Percentiles rank a stretch among this genome's conserved stretches.
phyloP scores from a whole-genome alignment of 2,888 invertebrate genomes.

The Tetanocera ferruginea region DNA sequence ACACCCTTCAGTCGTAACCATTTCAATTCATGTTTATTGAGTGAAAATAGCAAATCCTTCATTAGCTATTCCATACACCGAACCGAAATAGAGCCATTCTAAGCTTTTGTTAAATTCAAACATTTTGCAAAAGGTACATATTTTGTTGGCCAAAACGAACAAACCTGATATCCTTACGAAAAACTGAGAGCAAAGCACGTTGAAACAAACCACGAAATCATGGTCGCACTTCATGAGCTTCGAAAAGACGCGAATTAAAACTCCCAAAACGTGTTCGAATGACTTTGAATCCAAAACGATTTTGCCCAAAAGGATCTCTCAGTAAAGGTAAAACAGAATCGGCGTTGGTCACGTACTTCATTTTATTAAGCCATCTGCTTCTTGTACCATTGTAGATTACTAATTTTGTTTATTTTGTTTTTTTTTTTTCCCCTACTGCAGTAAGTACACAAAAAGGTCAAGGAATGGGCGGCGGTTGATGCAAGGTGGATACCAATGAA shows the following conservation, averaged over 20 bases:
- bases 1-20: too few species aligned
- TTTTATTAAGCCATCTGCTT: conserved; percentile 68
- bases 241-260: conserved; percentile 11
- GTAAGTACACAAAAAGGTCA: neutral
- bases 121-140: too few species aligned
- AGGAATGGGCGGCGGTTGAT: neutral
- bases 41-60: too few species aligned
- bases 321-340: conserved; percentile 5
- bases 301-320: neutral
- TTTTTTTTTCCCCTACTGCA: neutral
- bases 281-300: conserved; percentile 1
- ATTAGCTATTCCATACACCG: too few species aligned
- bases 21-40: too few species aligned
- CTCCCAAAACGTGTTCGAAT: conserved; percentile 25
- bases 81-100: too few species aligned
- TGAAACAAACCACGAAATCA: conserved; percentile 7
- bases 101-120: too few species aligned
- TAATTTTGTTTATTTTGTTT: conserved; percentile 59
- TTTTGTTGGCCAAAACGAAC: too few species aligned
- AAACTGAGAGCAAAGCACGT: too few species aligned
- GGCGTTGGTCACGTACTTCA: conserved; percentile 63
- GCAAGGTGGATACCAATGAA: neutral
- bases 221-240: neutral
- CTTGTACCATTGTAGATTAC: conserved; percentile 65
- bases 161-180: too few species aligned